Evolutionary conservation across 1,140 invertebrate species (phyloP).

Genomic region (Scylla paramamosain): DNA sequence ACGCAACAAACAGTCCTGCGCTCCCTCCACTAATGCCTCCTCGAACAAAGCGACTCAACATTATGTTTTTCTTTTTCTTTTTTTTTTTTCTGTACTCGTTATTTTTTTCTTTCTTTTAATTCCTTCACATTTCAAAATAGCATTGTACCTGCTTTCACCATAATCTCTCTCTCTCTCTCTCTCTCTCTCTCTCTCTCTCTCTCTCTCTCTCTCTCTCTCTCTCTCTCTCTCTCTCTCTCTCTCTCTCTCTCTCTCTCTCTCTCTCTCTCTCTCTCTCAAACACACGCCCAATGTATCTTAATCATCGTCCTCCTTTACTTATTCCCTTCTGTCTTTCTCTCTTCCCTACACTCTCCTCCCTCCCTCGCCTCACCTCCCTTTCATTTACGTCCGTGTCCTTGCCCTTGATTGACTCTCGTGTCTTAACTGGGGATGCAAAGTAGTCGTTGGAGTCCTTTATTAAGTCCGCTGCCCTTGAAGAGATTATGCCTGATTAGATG

Average conservation of each 20-base stretch:
- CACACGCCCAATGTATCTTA: neutral
- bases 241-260: conserved; percentile 1
- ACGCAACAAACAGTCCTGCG: too few relatives aligned
- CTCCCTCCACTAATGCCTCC: too few relatives aligned
- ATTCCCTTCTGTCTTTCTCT: neutral
- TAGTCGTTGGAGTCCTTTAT: neutral
- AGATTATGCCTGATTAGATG: neutral
- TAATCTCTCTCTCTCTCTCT: conserved; percentile 17
- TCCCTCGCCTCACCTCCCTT: neutral
- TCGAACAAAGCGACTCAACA: too few relatives aligned
- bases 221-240: neutral
- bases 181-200: conserved; percentile 12
- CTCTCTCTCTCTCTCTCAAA: neutral
- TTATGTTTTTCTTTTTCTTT: too few relatives aligned
- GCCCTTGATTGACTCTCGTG: neutral
- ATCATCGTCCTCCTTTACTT: neutral
- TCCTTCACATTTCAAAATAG: too few relatives aligned
- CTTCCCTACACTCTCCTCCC: neutral
- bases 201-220: neutral
- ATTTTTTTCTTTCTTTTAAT: too few relatives aligned
- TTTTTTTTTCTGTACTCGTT: too few relatives aligned
- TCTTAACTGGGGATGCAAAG: neutral
- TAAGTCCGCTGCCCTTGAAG: neutral
- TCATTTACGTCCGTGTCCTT: neutral
- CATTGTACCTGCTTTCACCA: too few relatives aligned